Evolutionary conservation across 2,888 invertebrate species (phyloP).

Genomic region (Acronicta aceris): DNA sequence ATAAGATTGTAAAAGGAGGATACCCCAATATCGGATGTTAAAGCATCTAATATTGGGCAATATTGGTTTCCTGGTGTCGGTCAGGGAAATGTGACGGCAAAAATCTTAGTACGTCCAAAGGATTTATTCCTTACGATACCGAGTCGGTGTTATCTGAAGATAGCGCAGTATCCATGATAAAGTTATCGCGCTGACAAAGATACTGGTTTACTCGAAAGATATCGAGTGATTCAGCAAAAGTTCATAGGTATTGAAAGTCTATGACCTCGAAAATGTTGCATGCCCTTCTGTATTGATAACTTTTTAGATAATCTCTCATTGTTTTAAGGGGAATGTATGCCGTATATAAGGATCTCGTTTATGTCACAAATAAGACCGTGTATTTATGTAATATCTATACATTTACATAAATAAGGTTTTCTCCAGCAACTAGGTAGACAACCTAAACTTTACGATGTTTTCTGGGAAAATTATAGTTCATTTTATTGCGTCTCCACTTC

Average conservation of each 20-base stretch:
- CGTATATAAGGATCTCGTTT: not conserved
- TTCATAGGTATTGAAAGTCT: not conserved
- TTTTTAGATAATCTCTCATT: too few species aligned
- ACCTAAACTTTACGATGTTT: constrained; percentile 28
- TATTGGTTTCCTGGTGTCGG: constrained; percentile 17
- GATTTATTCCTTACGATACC: constrained; percentile 38
- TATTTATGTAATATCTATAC: too few species aligned
- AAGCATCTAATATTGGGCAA: constrained; percentile 28
- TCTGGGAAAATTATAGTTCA: constrained; percentile 41
- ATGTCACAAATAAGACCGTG: not conserved
- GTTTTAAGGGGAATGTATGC: too few species aligned
- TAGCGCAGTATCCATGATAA: constrained; percentile 31
- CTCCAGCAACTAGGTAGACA: constrained; percentile 9
- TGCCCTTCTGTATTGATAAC: not conserved
- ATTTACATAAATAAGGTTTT: not conserved
- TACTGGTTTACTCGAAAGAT: constrained; percentile 56
- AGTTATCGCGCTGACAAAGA: constrained; percentile 50
- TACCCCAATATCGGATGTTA: constrained; percentile 23
- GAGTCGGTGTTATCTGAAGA: constrained; percentile 17
- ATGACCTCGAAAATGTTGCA: not conserved
- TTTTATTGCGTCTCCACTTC: constrained; percentile 32
- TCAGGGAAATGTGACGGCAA: constrained; percentile 30
- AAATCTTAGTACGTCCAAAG: constrained; percentile 41
- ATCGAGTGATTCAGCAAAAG: constrained; percentile 1
- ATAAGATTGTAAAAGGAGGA: constrained; percentile 10